Percentiles rank a stretch among this genome's conserved stretches.
phyloP scores from a whole-genome alignment of 2,888 invertebrate genomes.

The Drosophila rubida region DNA sequence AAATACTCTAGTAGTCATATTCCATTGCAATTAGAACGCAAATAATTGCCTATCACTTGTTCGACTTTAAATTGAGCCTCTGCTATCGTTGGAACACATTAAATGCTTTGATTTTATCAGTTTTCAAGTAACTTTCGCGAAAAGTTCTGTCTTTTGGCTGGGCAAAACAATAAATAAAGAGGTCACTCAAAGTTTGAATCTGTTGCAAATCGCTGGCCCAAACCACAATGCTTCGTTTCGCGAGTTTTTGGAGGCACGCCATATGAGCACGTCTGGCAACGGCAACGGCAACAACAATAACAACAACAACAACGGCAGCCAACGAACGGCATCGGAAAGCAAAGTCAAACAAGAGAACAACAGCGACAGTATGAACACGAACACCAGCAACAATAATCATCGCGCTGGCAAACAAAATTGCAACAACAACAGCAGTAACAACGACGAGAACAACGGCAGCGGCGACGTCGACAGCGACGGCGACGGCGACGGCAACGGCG shows the following conservation, averaged over 20 bases:
- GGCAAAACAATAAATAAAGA: slow-evolving; percentile 66
- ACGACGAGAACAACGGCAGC: slow-evolving; percentile 21
- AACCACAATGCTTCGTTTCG: slow-evolving; percentile 52
- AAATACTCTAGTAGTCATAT: neutral
- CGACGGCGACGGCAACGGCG: slow-evolving; percentile 21
- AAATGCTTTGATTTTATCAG: slow-evolving; percentile 31
- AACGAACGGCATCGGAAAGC: slow-evolving; percentile 29
- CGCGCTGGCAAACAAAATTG: slow-evolving; percentile 67
- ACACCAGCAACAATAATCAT: slow-evolving; percentile 70
- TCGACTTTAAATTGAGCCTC: too few species aligned
- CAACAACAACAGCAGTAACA: slow-evolving; percentile 30
- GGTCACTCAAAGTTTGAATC: slow-evolving; percentile 51
- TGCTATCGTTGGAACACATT: too few species aligned
- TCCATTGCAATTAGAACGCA: neutral
- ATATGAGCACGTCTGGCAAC: slow-evolving; percentile 68
- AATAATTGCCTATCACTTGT: too few species aligned
- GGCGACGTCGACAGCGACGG: slow-evolving; percentile 68
- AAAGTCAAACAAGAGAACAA: slow-evolving; percentile 24
- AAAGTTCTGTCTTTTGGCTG: slow-evolving; percentile 34
- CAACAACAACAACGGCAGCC: neutral
- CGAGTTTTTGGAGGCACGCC: slow-evolving; percentile 11
- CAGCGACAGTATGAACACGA: slow-evolving; percentile 35
- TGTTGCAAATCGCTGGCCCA: slow-evolving; percentile 62
- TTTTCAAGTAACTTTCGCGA: slow-evolving; percentile 32
- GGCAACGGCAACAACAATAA: neutral